phyloP scores from a whole-genome alignment of 2,797 vertebrate species.

The Salarias fasciatus region DNA sequence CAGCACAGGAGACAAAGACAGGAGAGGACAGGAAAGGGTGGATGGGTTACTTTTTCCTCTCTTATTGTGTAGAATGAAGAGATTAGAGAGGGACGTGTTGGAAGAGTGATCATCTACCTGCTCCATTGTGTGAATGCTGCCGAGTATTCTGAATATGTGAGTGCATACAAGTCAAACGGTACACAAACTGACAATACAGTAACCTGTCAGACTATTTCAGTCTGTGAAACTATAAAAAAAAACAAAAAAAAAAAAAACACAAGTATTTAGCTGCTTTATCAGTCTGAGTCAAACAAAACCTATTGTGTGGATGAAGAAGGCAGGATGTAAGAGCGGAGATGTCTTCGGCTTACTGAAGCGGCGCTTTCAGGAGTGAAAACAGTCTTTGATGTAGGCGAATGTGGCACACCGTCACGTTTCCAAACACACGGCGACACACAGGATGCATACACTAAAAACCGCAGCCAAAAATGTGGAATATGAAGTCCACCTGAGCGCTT shows the following conservation, averaged over 20 bases:
- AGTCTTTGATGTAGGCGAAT: conserved; percentile 38
- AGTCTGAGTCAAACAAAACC: conserved; percentile 8
- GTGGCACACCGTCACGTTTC: conserved; percentile 8
- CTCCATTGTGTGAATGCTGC: no score
- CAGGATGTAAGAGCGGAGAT: conserved; percentile 15
- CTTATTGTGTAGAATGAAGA: conserved; percentile 59
- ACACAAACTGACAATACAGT: no score
- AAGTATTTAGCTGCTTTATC: conserved; percentile 7
- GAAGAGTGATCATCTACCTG: no score
- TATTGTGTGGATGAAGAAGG: background rate
- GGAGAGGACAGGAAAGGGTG: conserved; percentile 29
- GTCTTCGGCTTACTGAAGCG: conserved; percentile 30
- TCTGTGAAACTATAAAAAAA: no score
- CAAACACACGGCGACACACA: conserved; percentile 16
- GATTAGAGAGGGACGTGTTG: conserved; percentile 54
- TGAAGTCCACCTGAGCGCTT: conserved; percentile 58
- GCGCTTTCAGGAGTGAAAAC: conserved; percentile 15
- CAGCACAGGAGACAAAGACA: conserved; percentile 29
- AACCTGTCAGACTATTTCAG: no score
- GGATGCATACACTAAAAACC: conserved; percentile 6
- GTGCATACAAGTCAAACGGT: no score
- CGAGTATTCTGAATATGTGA: no score
- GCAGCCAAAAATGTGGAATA: conserved; percentile 44
- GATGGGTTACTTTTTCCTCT: conserved; percentile 32
- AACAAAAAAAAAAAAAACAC: no score